Evolutionary conservation across 2,113 vertebrate genomes (phyloP).

Genomic region (Micronycteris hirsuta): DNA sequence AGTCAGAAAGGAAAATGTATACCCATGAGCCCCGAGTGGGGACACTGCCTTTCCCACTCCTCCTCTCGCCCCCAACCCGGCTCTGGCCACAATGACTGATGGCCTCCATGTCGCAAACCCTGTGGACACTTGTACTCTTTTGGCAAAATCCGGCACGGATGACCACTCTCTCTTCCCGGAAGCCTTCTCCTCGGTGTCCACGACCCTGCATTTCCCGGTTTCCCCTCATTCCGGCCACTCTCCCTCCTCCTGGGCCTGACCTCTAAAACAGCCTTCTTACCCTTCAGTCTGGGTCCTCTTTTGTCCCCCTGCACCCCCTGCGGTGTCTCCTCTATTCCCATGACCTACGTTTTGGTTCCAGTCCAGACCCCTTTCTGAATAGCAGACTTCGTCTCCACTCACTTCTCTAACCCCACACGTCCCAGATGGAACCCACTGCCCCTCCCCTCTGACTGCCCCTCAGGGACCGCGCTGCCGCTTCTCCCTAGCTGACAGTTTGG

Average conservation of each 20-base stretch:
- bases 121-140: neutral
- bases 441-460: neutral
- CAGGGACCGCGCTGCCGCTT: neutral
- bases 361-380: neutral
- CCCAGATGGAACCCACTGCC: neutral
- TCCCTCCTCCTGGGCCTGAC: neutral
- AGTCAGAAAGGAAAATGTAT: neutral
- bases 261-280: neutral
- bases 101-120: neutral
- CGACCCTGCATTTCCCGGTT: rapidly evolving
- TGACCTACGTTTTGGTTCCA: neutral
- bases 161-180: neutral
- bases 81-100: neutral
- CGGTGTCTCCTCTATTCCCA: neutral
- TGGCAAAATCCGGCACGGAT: neutral
- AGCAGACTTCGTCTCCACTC: neutral
- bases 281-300: neutral
- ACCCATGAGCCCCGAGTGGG: no score
- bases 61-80: neutral
- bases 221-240: neutral
- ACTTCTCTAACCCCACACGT: neutral
- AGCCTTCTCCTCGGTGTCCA: neutral
- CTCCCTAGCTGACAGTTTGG: neutral
- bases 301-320: neutral
- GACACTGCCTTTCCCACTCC: neutral